Conservation (phyloP, 2,888 invertebrate genomes). For the Stenotaenia linearis region DNA sequence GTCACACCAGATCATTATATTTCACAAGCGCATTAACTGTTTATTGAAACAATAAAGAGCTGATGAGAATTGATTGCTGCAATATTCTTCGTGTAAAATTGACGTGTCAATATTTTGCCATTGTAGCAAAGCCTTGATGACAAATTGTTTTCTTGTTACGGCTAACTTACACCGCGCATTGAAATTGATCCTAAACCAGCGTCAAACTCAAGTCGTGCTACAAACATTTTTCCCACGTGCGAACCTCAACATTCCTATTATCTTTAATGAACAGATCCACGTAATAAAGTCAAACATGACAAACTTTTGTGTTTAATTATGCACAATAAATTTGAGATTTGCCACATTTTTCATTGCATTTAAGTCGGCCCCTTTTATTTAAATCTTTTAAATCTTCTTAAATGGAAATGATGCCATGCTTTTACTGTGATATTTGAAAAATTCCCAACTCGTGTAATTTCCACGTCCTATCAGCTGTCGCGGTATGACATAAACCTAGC, state of each 20-base stretch:
- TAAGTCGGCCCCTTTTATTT: not conserved
- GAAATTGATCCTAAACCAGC: not conserved
- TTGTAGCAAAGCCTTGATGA: not conserved
- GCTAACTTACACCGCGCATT: not conserved
- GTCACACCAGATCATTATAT: not conserved
- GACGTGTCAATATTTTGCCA: not conserved
- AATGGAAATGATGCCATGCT: not conserved
- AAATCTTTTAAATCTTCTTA: not conserved
- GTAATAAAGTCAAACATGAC: not conserved
- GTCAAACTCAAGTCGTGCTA: not conserved
- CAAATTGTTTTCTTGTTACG: not conserved
- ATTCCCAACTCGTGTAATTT: not conserved
- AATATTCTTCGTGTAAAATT: not conserved
- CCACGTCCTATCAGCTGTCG: not conserved
- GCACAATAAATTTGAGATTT: not conserved
- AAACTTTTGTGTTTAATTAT: not conserved
- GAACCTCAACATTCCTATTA: not conserved
- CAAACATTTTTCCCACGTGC: not conserved
- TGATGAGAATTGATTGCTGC: not conserved
- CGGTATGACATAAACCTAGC: not conserved
- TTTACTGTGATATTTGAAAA: not conserved
- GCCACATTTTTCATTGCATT: not conserved
- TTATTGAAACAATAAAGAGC: not conserved
- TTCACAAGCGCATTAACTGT: not conserved
- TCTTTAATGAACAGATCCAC: not conserved